Conservation (phyloP, 2,797 vertebrate genomes). For the Urosaurus nigricauda region DNA sequence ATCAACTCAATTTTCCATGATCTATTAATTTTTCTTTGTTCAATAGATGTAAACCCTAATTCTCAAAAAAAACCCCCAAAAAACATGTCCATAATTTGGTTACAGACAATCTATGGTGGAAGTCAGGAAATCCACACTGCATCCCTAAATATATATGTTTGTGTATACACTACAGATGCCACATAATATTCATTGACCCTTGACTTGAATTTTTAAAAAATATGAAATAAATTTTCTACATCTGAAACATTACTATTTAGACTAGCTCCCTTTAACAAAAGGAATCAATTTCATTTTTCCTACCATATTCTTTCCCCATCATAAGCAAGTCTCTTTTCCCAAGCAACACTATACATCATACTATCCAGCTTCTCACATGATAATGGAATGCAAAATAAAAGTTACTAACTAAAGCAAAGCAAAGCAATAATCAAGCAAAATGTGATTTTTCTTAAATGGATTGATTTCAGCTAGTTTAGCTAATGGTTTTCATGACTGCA, state of each 20-base stretch:
- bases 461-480: conserved; percentile 61
- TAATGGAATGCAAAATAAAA: conserved; percentile 71
- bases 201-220: conserved; percentile 18
- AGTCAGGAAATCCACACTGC: not conserved
- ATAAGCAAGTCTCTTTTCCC: conserved; percentile 56
- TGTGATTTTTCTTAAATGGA: conserved; percentile 66
- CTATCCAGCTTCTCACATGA: conserved; percentile 75
- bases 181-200: conserved; percentile 1
- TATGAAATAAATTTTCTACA: conserved; percentile 33
- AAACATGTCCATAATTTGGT: conserved; percentile 2
- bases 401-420: conserved; percentile 70
- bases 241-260: conserved; percentile 8
- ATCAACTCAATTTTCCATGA: not conserved
- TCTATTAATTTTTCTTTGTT: not conserved
- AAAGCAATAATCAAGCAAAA: conserved; percentile 69
- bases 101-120: conserved; percentile 18
- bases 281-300: not conserved
- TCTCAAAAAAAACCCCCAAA: too few relatives aligned
- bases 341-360: conserved; percentile 66
- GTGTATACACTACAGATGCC: conserved; percentile 49
- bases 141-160: conserved; percentile 8
- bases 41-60: not conserved
- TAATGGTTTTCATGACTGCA: conserved; percentile 67
- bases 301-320: conserved; percentile 18
- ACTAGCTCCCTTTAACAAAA: not conserved